A percentile compares a stretch with the other conserved stretches of the same genome.
Evolutionary conservation across 2,888 invertebrate species (phyloP).

Genomic region (Meliscaeva auricollis): DNA sequence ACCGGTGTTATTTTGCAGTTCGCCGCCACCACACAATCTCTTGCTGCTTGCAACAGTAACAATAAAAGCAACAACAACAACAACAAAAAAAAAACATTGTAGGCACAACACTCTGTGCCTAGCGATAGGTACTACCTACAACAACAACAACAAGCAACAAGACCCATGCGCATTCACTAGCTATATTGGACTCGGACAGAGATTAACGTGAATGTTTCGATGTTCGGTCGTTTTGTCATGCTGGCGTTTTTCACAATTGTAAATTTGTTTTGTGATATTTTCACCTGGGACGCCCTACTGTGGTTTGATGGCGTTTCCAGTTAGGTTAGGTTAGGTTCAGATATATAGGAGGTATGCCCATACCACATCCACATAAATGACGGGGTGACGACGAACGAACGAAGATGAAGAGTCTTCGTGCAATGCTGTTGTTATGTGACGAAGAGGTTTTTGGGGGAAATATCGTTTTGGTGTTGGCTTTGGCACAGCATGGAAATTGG

Average conservation of each 20-base stretch:
- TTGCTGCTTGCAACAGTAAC: conserved; percentile 16
- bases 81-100: conserved; percentile 64
- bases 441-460: conserved; percentile 34
- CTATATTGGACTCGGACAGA: conserved; percentile 66
- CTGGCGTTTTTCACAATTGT: conserved; percentile 76
- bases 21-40: conserved; percentile 47
- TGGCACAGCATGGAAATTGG: conserved; percentile 32
- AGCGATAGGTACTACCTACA: conserved; percentile 26
- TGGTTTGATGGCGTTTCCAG: conserved; percentile 52
- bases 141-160: conserved; percentile 47
- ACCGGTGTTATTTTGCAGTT: conserved; percentile 76
- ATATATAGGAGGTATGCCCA: conserved; percentile 9
- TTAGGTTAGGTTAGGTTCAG: conserved; percentile 30
- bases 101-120: conserved; percentile 67
- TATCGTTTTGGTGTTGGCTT: conserved; percentile 29
- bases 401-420: conserved; percentile 23
- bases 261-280: conserved; percentile 76
- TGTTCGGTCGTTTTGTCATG: conserved; percentile 76
- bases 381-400: background rate
- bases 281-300: conserved; percentile 75
- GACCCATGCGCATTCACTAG: conserved; percentile 63
- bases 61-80: conserved; percentile 34
- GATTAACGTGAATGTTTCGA: conserved; percentile 76
- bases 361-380: background rate
- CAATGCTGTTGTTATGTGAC: conserved; percentile 48